A percentile compares a stretch with the other conserved stretches of the same genome.
phyloP scores from a whole-genome alignment of 2,113 vertebrate genomes.

The Seriola rivoliana region DNA sequence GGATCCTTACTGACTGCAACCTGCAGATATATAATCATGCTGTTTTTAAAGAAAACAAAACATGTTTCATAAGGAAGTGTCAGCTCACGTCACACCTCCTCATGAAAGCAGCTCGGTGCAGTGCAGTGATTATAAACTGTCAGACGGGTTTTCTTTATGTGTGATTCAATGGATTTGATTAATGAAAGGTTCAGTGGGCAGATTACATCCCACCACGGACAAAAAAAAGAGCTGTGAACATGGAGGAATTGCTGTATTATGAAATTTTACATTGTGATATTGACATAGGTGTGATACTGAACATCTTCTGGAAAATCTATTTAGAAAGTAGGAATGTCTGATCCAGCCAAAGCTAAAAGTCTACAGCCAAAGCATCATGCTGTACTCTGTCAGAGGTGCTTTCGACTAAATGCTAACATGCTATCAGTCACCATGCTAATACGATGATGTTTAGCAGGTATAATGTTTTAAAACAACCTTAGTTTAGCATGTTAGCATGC shows the following conservation, averaged over 20 bases:
- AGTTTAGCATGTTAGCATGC: too few species aligned
- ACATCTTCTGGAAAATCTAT: too few species aligned
- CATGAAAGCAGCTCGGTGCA: slow-evolving; percentile 13
- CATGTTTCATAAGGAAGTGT: slow-evolving; percentile 1
- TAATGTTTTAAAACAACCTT: too few species aligned
- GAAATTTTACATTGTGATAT: too few species aligned
- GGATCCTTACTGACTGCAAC: neutral
- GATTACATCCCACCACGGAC: slow-evolving; percentile 13
- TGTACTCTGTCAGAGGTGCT: neutral
- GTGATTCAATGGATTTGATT: slow-evolving; percentile 67
- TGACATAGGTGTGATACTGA: too few species aligned
- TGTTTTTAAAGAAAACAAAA: slow-evolving; percentile 20
- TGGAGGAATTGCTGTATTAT: neutral
- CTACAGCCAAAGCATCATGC: too few species aligned
- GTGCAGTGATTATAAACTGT: slow-evolving; percentile 50
- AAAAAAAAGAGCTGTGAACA: slow-evolving; percentile 1
- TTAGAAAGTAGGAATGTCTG: neutral
- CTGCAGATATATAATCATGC: neutral
- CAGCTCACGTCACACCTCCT: slow-evolving; percentile 12
- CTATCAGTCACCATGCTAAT: too few species aligned
- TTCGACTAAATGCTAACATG: too few species aligned
- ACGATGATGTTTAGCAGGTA: too few species aligned
- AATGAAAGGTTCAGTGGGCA: slow-evolving; percentile 35
- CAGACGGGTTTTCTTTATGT: slow-evolving; percentile 46
- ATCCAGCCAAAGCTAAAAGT: neutral